These are phyloP conservation scores for Sylvilagus bachmani DNA, from an alignment of 2,113 vertebrate genomes.

Conservation along the genomic window DNA sequence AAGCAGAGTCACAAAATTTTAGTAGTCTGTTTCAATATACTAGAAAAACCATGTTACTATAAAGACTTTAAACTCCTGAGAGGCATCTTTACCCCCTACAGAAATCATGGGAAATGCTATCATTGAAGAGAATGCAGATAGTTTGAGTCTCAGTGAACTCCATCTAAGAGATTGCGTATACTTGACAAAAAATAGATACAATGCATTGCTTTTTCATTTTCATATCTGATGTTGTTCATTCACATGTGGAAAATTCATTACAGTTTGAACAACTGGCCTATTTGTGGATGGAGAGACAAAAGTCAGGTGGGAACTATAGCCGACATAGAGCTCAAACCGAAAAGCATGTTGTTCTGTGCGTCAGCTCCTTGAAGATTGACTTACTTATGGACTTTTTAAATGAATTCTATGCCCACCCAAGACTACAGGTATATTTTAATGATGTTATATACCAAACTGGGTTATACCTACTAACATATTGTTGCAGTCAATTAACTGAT, in stretches of 20 bases:
- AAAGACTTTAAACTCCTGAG: not conserved
- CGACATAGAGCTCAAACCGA: conserved; percentile 97
- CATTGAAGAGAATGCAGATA: not conserved
- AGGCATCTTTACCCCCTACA: not conserved
- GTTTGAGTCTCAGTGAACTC: not conserved
- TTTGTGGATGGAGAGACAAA: conserved; percentile 99
- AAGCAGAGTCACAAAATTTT: not conserved
- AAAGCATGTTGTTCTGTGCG: conserved; percentile 96
- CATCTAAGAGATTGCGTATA: not conserved
- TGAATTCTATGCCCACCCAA: conserved; percentile 98
- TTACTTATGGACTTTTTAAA: conserved; percentile 99
- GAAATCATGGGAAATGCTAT: not conserved
- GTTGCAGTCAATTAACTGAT: not conserved
- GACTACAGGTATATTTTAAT: conserved; percentile 90
- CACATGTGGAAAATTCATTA: conserved; percentile 71
- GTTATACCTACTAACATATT: not conserved
- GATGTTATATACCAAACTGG: not conserved
- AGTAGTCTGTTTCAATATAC: not conserved
- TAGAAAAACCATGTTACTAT: not conserved
- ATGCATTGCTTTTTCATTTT: not conserved
- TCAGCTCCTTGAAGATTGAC: conserved; percentile 97
- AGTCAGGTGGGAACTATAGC: conserved; percentile 98
- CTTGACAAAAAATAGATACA: not conserved
- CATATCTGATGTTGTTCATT: conserved; percentile 53
- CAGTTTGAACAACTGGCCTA: conserved; percentile 98